phyloP scores from a whole-genome alignment of 2,888 invertebrate genomes.

The Phania funesta region DNA sequence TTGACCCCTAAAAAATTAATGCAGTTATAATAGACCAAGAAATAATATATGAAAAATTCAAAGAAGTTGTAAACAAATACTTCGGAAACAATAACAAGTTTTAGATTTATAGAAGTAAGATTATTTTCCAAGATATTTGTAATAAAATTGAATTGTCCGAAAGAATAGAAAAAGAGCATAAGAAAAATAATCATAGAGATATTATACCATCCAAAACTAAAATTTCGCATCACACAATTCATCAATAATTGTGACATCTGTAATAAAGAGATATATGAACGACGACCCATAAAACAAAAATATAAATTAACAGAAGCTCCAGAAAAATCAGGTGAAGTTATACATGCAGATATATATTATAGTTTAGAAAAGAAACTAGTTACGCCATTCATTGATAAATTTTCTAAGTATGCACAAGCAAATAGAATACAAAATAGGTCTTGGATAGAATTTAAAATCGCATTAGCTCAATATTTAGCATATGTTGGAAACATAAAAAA shows the following conservation, averaged over 20 bases:
- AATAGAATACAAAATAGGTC: too few relatives aligned
- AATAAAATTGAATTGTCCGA: too few relatives aligned
- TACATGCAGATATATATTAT: background rate
- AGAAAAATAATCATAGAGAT: background rate
- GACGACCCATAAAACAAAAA: constrained; percentile 35
- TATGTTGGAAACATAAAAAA: too few relatives aligned
- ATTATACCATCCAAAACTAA: background rate
- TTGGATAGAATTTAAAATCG: too few relatives aligned
- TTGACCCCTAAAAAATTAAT: background rate
- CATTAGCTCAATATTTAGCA: background rate
- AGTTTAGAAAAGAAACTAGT: background rate
- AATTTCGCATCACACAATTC: too few relatives aligned
- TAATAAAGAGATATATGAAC: background rate
- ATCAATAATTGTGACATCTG: too few relatives aligned
- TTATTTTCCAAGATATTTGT: background rate
- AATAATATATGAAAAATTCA: background rate
- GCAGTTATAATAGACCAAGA: background rate
- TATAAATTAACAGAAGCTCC: constrained; percentile 69
- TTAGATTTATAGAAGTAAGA: background rate
- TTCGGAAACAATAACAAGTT: background rate
- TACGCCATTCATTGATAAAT: background rate
- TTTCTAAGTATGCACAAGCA: too few relatives aligned
- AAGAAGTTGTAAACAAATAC: background rate
- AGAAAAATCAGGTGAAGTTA: background rate
- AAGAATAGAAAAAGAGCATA: background rate